These are phyloP conservation scores for Nibea albiflora DNA, from an alignment of 2,113 vertebrate species.

Conservation along the genomic window DNA sequence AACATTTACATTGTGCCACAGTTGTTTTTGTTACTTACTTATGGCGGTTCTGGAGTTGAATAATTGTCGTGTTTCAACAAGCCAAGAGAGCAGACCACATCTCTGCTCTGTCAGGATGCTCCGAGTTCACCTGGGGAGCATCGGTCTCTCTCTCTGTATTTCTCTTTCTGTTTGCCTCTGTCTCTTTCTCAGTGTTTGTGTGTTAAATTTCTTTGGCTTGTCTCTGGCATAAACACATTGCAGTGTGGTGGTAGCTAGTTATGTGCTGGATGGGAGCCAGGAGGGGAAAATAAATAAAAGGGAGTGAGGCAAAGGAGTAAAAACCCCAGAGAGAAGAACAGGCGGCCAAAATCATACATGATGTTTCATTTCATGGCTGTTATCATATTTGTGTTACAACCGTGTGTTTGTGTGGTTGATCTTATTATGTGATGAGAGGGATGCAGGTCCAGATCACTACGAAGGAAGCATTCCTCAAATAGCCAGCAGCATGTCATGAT, in stretches of 20 bases:
- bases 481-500: not conserved
- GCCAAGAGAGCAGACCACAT: slow-evolving; percentile 50
- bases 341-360: not conserved
- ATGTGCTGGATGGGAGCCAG: slow-evolving; percentile 54
- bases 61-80: slow-evolving; percentile 63
- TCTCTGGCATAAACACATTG: slow-evolving; percentile 66
- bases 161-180: not conserved
- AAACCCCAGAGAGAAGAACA: not conserved
- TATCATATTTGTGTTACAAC: not conserved
- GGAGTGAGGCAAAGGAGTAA: slow-evolving; percentile 13
- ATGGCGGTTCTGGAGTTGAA: slow-evolving; percentile 38
- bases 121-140: slow-evolving; percentile 62
- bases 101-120: slow-evolving; percentile 49
- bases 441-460: not conserved
- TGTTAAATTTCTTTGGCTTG: slow-evolving; percentile 61
- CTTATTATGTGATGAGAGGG: not conserved
- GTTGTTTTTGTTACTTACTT: slow-evolving; percentile 41
- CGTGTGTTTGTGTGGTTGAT: not conserved
- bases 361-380: not conserved
- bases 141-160: slow-evolving; percentile 9
- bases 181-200: slow-evolving; percentile 29
- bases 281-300: not conserved
- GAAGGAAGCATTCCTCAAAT: not conserved
- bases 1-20: slow-evolving; percentile 34
- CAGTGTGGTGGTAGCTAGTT: slow-evolving; percentile 60